Conservation (phyloP, 2,888 invertebrate species). For the Cephonodes hylas region DNA sequence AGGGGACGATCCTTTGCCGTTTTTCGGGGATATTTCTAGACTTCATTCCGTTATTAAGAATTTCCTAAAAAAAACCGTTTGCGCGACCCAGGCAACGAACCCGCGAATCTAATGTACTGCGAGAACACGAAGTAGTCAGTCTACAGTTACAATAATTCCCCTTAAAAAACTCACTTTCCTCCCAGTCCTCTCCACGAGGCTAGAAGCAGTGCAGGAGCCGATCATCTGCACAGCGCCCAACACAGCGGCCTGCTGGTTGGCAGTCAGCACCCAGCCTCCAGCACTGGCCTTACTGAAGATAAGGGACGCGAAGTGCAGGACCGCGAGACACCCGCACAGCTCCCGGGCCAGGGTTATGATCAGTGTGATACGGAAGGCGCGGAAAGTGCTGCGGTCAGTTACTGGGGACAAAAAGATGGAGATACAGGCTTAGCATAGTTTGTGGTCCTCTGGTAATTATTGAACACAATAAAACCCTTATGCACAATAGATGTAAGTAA, state of each 20-base stretch:
- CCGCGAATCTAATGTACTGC: too few species aligned
- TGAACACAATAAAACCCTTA: neutral
- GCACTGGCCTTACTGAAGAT: slow-evolving; percentile 68
- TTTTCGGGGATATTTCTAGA: too few species aligned
- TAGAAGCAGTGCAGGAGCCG: slow-evolving; percentile 67
- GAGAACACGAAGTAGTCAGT: too few species aligned
- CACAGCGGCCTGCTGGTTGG: slow-evolving; percentile 69
- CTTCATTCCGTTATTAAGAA: too few species aligned
- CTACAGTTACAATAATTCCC: too few species aligned
- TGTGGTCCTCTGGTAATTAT: neutral
- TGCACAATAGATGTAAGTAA: too few species aligned
- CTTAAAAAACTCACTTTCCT: slow-evolving; percentile 65
- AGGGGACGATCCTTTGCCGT: too few species aligned
- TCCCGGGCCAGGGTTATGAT: slow-evolving; percentile 68
- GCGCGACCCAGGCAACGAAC: too few species aligned
- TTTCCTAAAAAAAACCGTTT: too few species aligned
- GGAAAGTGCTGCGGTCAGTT: slow-evolving; percentile 62
- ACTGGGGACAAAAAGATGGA: slow-evolving; percentile 37
- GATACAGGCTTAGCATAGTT: too few species aligned
- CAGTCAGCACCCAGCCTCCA: slow-evolving; percentile 51
- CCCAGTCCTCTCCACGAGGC: slow-evolving; percentile 65
- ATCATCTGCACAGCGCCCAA: slow-evolving; percentile 65
- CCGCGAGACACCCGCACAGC: slow-evolving; percentile 71
- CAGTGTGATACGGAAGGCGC: slow-evolving; percentile 79
- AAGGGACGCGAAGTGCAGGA: slow-evolving; percentile 69